Evolutionary conservation across 35 echinoderm and acorn worm genomes (phyloP), one percentile per base, ranked within the genome.

Genomic region (Heliocidaris erythrogramma): DNA sequence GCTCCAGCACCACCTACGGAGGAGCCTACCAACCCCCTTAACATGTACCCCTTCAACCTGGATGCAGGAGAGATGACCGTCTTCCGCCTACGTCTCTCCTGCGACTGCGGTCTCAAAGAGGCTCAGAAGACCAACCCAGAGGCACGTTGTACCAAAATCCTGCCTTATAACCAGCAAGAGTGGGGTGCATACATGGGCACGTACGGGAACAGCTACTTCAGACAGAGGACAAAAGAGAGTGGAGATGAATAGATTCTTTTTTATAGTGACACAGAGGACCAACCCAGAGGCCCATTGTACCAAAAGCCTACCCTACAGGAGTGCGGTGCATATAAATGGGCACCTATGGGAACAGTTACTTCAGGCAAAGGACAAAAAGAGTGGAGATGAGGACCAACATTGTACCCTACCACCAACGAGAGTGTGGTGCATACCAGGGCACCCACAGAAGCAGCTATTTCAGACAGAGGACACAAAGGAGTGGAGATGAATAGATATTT

Each of bases 1-100:
- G 65, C 17, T 27, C 18, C 65, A n/a, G 65, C 65, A 18, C 27
- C 65, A 5, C 48, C 86, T 11, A 86, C 49, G 16, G 93, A 97
- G 21, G 59, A 59, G 9, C 65, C 65, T 78, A 78, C 65, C 65
- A 94, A 97, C 48, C 98, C 95, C n/a, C 93, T 97, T 4, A 94
- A 99, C 86, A 88, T 97, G 94, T 96, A 99, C 61, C 98, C 98
- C 17, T 99, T 99, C 95, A 99, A 99, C 87, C 31, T 97, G 5
- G 95, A 99, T 85, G 94, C 95, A 2, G 98, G 98, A 49, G 93
- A 97, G 92, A 85, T 99, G 95, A 99, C 98, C 3, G 97, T 99
- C 12, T 99, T 97, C 60, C 94, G 98, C 13, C 59, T 99, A 53
- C 88, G 97, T 13, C 85, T 99, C 85, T 95, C 93, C 0, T 99